Conservation (phyloP, 2,888 invertebrate genomes). For the Eumerus sabulonum region DNA sequence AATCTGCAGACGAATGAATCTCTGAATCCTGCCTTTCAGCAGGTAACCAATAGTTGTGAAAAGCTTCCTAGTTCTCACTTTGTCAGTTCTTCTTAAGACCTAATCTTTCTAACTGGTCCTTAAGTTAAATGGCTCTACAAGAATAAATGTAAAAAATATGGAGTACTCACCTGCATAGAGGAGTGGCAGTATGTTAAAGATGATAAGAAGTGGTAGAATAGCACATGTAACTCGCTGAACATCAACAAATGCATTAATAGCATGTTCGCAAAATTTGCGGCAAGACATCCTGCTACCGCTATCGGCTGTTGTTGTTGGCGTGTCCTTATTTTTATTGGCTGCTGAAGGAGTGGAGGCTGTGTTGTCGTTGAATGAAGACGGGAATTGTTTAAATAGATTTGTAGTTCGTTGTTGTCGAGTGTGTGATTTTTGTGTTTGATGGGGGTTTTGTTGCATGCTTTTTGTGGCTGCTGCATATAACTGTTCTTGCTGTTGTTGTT, state of each 20-base stretch:
- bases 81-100: too few species aligned
- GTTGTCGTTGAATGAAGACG: conserved; percentile 39
- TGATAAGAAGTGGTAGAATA: conserved; percentile 77
- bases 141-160: neutral
- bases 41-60: too few species aligned
- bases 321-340: neutral
- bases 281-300: conserved; percentile 7
- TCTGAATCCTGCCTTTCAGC: too few species aligned
- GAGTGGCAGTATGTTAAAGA: conserved; percentile 79
- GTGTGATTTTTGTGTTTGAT: conserved; percentile 39
- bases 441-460: neutral
- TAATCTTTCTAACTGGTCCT: too few species aligned
- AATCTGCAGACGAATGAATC: too few species aligned
- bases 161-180: conserved; percentile 78
- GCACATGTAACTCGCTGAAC: conserved; percentile 76
- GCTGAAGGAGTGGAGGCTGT: conserved; percentile 16
- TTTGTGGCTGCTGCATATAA: conserved; percentile 21
- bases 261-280: conserved; percentile 48
- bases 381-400: conserved; percentile 32
- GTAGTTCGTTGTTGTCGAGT: conserved; percentile 59
- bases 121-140: too few species aligned
- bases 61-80: too few species aligned
- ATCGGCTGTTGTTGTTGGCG: conserved; percentile 6
- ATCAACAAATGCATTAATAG: conserved; percentile 73
- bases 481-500: conserved; percentile 20